Conservation (phyloP, 2,888 invertebrate species). For the Automeris io region DNA sequence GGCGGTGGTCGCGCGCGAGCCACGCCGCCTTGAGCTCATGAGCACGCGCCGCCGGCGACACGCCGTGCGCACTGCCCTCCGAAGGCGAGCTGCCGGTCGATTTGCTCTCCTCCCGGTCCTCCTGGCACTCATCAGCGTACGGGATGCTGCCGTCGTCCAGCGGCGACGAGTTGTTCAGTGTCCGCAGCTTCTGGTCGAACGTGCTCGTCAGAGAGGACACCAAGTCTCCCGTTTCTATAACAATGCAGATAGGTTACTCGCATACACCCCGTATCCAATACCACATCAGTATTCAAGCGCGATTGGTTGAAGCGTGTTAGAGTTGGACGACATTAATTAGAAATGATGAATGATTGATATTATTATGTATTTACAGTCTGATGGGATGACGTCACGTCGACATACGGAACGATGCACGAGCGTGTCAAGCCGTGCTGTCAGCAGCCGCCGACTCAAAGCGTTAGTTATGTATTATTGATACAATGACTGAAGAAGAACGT, state of each 20-base stretch:
- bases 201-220: conserved; percentile 89
- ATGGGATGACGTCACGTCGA: too few species aligned
- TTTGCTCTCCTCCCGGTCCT: conserved; percentile 62
- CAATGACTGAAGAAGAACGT: conserved; percentile 29
- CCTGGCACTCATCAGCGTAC: conserved; percentile 82
- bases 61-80: conserved; percentile 35
- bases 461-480: conserved; percentile 42
- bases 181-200: conserved; percentile 89
- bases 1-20: conserved; percentile 59
- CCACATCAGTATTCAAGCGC: conserved; percentile 17
- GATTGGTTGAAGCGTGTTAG: conserved; percentile 56
- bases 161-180: conserved; percentile 81
- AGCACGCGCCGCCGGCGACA: conserved; percentile 45
- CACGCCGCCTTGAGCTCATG: conserved; percentile 64
- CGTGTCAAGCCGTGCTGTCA: conserved; percentile 55
- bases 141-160: conserved; percentile 83
- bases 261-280: not conserved
- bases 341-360: conserved; percentile 34
- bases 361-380: conserved; percentile 35
- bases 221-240: conserved; percentile 89
- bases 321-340: conserved; percentile 34
- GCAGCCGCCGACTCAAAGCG: conserved; percentile 54
- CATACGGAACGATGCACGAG: too few species aligned
- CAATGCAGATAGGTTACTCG: conserved; percentile 21
- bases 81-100: conserved; percentile 47